Evolutionary conservation across 2,113 vertebrate species (phyloP).

Genomic region (Miniopterus natalensis): DNA sequence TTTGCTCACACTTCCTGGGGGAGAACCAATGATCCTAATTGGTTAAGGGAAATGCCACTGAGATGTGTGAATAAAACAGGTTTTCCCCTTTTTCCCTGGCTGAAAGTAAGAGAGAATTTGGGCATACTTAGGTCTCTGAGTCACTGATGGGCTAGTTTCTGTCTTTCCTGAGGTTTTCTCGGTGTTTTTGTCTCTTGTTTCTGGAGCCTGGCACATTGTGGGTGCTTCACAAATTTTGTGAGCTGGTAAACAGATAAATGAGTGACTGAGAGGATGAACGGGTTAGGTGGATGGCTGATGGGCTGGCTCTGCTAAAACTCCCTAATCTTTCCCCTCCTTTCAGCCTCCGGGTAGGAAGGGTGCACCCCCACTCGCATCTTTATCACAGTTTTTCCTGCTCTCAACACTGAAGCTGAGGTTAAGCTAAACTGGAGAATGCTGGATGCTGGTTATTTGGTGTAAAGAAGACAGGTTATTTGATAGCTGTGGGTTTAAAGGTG

Average conservation of each 20-base stretch:
- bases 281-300: not conserved
- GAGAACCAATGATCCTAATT: not conserved
- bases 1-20: not conserved
- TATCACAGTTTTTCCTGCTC: not conserved
- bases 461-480: not conserved
- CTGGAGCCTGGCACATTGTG: not conserved
- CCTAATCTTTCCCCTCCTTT: not conserved
- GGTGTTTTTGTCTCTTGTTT: not conserved
- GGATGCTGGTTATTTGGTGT: not conserved
- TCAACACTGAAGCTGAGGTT: not conserved
- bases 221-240: not conserved
- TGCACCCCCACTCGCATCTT: not conserved
- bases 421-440: not conserved
- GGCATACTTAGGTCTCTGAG: constrained; percentile 56
- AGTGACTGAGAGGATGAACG: not conserved
- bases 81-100: constrained; percentile 54
- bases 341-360: not conserved
- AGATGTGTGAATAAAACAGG: constrained; percentile 31
- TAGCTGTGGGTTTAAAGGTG: not conserved
- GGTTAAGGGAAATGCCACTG: not conserved
- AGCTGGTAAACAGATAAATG: not conserved
- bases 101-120: not conserved
- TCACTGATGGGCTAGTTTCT: constrained; percentile 35
- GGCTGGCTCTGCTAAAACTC: not conserved
- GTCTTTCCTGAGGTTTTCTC: not conserved